A percentile compares a stretch with the other conserved stretches of the same genome.
Evolutionary conservation across 30 jellyfish, hydroid and myxozoan species (phyloP).

Genomic region (Aurelia aurita): DNA sequence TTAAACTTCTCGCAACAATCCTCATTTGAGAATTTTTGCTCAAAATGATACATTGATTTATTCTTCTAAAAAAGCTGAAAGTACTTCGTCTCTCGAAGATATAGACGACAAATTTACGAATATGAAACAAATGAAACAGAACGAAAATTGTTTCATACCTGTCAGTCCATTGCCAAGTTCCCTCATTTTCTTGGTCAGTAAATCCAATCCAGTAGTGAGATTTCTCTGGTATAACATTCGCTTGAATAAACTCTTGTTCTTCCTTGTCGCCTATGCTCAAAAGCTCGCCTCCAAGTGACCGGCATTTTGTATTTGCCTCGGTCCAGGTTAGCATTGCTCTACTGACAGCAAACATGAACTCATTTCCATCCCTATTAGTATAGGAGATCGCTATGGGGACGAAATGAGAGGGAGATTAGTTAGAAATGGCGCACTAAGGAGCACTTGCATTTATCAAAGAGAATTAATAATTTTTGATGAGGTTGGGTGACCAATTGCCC

Average conservation of each 20-base stretch:
- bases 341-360: conserved; percentile 94
- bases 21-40: too few species aligned
- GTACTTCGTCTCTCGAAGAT: too few species aligned
- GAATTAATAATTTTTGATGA: too few species aligned
- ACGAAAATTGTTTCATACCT: conserved; percentile 48
- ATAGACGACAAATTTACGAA: too few species aligned
- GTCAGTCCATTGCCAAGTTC: conserved; percentile 97
- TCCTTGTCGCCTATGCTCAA: conserved; percentile 91
- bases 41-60: too few species aligned
- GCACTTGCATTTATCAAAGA: too few species aligned
- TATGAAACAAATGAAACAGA: too few species aligned
- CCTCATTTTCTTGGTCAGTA: conserved; percentile 90
- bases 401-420: conserved; percentile 68
- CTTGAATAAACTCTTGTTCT: conserved; percentile 86
- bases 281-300: conserved; percentile 92
- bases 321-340: conserved; percentile 84
- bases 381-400: conserved; percentile 93
- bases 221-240: conserved; percentile 77
- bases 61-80: too few species aligned
- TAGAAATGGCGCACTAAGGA: background rate
- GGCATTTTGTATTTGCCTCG: conserved; percentile 90
- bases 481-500: too few species aligned
- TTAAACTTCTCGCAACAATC: too few species aligned
- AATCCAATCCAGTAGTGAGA: conserved; percentile 96
- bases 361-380: conserved; percentile 98